Evolutionary conservation across 1,140 invertebrate species (phyloP).

Genomic region (Lucilia sericata): DNA sequence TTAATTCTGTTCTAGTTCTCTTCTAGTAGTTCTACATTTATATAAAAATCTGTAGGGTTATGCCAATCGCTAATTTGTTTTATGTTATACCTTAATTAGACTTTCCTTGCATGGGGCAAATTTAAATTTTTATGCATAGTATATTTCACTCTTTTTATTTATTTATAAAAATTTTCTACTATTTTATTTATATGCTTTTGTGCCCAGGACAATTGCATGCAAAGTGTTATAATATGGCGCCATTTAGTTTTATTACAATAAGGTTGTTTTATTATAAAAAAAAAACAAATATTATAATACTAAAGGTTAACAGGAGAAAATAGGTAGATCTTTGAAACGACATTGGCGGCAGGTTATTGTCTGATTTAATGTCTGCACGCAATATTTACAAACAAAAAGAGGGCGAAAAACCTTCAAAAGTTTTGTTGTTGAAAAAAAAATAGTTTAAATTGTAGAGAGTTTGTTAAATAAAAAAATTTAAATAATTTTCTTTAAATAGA

Average conservation of each 20-base stretch:
- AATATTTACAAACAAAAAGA: slow-evolving; percentile 25
- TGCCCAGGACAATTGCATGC: slow-evolving; percentile 39
- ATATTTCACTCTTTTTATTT: too few relatives aligned
- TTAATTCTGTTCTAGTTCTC: too few relatives aligned
- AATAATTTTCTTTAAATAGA: not conserved
- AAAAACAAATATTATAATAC: not conserved
- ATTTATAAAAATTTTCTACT: too few relatives aligned
- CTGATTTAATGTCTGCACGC: slow-evolving; percentile 44
- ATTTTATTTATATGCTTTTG: not conserved
- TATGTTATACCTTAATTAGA: too few relatives aligned
- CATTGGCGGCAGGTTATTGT: slow-evolving; percentile 40
- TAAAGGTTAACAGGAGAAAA: not conserved
- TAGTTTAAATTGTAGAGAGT: not conserved
- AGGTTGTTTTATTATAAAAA: not conserved
- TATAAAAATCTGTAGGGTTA: too few relatives aligned
- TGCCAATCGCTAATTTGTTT: too few relatives aligned
- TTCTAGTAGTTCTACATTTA: too few relatives aligned
- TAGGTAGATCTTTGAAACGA: slow-evolving; percentile 36
- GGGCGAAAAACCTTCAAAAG: not conserved
- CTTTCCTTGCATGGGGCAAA: too few relatives aligned
- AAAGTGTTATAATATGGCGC: slow-evolving; percentile 41
- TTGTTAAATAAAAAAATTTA: not conserved
- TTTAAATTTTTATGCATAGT: too few relatives aligned
- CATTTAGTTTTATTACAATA: slow-evolving; percentile 35
- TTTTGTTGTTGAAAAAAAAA: too few relatives aligned